phyloP scores from a whole-genome alignment of 2,113 vertebrate species.

The Mesocricetus auratus region DNA sequence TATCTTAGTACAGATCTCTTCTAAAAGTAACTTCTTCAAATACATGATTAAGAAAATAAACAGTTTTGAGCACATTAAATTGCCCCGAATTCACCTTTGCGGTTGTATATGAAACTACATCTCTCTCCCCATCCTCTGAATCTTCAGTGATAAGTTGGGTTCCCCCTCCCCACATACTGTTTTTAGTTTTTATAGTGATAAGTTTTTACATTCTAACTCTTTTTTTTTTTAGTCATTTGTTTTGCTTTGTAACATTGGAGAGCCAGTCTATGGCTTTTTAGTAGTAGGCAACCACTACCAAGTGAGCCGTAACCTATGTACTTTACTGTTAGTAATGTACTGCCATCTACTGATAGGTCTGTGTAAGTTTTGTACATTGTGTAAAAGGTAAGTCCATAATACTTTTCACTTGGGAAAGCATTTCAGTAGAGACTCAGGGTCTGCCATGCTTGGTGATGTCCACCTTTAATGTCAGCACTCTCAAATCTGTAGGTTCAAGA shows the following conservation, averaged over 20 bases:
- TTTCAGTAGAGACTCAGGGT: neutral
- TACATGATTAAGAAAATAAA: slow-evolving; percentile 1
- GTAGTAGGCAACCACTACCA: neutral
- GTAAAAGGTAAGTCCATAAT: neutral
- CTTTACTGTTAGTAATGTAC: neutral
- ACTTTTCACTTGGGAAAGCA: neutral
- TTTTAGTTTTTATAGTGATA: too few species aligned
- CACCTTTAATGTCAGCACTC: neutral
- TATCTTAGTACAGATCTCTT: neutral
- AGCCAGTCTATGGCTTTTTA: neutral
- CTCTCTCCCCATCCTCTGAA: neutral
- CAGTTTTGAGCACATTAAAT: neutral
- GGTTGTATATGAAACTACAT: neutral
- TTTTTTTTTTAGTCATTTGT: neutral
- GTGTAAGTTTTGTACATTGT: neutral
- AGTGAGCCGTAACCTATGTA: neutral
- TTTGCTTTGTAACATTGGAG: neutral
- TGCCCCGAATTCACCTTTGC: neutral
- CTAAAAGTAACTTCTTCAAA: neutral
- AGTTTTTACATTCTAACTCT: neutral
- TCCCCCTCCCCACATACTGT: too few species aligned
- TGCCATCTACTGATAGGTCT: slow-evolving; percentile 55
- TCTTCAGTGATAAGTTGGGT: neutral
- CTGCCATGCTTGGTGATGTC: neutral
- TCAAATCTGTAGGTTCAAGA: neutral